phyloP scores from a whole-genome alignment of 2,113 vertebrate species.

The Passerina amoena region DNA sequence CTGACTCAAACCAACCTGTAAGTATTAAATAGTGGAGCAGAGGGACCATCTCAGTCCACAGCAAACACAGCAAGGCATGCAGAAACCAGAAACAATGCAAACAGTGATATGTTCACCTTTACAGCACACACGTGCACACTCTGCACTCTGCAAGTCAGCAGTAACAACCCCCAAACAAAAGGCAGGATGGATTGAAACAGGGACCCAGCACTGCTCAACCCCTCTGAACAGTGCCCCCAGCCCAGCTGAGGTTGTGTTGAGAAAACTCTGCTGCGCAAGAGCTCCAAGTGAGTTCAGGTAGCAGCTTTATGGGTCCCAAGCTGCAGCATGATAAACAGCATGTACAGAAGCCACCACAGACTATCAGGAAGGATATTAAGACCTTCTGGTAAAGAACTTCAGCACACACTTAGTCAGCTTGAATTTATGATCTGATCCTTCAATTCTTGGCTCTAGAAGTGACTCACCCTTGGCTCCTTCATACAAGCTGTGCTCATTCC shows the following conservation, averaged over 20 bases:
- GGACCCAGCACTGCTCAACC: neutral
- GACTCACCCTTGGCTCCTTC: neutral
- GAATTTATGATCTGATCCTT: constrained; percentile 7
- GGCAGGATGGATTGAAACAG: neutral
- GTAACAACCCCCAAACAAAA: neutral
- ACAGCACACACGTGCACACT: neutral
- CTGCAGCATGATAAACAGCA: neutral
- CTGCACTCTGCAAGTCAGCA: neutral
- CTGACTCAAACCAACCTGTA: neutral
- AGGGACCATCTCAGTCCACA: rapidly evolving
- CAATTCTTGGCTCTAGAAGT: neutral
- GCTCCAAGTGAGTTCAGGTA: neutral
- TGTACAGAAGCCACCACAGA: neutral
- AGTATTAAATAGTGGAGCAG: neutral
- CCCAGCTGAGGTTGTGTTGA: neutral
- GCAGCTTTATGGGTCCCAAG: neutral
- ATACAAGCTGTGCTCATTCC: neutral
- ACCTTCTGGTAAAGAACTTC: neutral
- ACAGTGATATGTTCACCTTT: neutral
- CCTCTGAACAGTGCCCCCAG: neutral
- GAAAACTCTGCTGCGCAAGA: neutral
- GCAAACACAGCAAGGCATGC: neutral
- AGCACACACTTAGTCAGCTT: neutral
- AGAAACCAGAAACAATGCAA: neutral
- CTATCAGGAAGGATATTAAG: neutral